Evolutionary conservation across 2,888 invertebrate genomes (phyloP).

Genomic region (Orchesellides sinensis): DNA sequence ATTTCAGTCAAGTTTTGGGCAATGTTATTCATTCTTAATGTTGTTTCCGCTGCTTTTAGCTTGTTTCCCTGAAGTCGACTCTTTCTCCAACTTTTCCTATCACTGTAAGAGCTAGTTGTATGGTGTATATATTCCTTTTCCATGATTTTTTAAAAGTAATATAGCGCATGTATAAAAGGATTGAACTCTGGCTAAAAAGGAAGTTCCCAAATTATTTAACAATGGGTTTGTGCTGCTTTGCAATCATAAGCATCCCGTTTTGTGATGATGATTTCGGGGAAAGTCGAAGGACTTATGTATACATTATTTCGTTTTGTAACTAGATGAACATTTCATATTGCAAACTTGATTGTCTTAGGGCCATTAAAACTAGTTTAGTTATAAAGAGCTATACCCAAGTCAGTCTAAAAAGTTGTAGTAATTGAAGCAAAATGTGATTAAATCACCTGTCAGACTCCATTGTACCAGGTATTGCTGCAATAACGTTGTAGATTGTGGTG

Average conservation of each 20-base stretch:
- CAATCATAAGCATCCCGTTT: too few species aligned
- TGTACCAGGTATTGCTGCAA: conserved; percentile 73
- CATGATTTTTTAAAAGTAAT: conserved; percentile 41
- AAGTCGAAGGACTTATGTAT: too few species aligned
- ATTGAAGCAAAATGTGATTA: conserved; percentile 52
- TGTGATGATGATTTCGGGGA: too few species aligned
- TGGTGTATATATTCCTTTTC: conserved; percentile 12
- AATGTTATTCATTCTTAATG: conserved; percentile 34
- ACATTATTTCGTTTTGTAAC: too few species aligned
- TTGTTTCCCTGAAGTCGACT: conserved; percentile 27
- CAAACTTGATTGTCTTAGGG: too few species aligned
- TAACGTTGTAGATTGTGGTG: conserved; percentile 73
- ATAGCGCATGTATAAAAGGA: neutral
- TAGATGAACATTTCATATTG: too few species aligned
- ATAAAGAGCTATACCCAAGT: conserved; percentile 8
- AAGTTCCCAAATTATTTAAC: conserved; percentile 18
- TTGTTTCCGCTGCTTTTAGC: conserved; percentile 30
- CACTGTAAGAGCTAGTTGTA: too few species aligned
- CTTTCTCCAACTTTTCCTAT: conserved; percentile 1
- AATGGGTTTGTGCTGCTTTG: too few species aligned
- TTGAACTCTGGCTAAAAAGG: neutral
- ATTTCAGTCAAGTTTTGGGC: conserved; percentile 32
- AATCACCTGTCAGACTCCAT: conserved; percentile 74
- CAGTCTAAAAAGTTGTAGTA: conserved; percentile 24
- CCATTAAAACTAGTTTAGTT: neutral